These are phyloP conservation scores for Elanoides forficatus DNA, from an alignment of 2,113 vertebrate species.

Conservation along the genomic window DNA sequence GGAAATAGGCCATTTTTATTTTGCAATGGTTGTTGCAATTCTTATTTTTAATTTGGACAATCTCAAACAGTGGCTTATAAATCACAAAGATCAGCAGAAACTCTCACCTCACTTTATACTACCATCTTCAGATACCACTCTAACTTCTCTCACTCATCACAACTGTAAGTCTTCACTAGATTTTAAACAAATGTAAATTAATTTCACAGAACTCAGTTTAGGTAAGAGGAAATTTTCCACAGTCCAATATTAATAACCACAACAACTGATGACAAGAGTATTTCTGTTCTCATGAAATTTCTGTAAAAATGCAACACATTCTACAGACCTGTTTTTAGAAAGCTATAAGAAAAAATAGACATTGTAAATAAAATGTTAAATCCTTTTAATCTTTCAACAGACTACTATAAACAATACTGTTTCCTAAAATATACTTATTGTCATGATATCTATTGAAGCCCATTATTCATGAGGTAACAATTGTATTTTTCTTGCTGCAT, in stretches of 20 bases:
- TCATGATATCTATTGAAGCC: neutral
- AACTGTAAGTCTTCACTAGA: neutral
- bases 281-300: neutral
- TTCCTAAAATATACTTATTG: constrained; percentile 47
- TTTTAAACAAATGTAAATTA: neutral
- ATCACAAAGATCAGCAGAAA: neutral
- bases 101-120: neutral
- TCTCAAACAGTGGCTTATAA: neutral
- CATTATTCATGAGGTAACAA: constrained; percentile 44
- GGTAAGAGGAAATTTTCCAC: neutral
- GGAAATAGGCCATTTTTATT: neutral
- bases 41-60: neutral
- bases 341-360: neutral
- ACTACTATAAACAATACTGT: neutral
- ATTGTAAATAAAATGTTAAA: constrained; percentile 32
- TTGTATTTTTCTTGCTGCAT: constrained; percentile 37
- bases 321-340: neutral
- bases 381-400: constrained; percentile 37
- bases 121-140: neutral
- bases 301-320: neutral
- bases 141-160: neutral
- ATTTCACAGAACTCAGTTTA: neutral
- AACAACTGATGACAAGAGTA: neutral
- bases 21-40: neutral
- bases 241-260: constrained; percentile 7